Percentiles rank a stretch among this genome's conserved stretches.
Evolutionary conservation across 2,888 invertebrate species (phyloP).

Genomic region (Zele albiditarsus): DNA sequence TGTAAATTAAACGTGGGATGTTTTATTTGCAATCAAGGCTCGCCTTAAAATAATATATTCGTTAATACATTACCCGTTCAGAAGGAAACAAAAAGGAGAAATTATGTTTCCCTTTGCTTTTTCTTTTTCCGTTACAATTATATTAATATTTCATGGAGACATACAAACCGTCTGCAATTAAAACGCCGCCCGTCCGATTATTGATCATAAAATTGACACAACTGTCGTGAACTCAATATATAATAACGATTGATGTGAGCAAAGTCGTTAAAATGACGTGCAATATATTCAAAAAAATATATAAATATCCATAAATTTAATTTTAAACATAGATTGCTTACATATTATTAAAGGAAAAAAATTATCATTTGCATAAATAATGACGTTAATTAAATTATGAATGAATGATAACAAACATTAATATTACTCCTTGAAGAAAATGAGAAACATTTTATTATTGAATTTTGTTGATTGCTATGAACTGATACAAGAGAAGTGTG

Average conservation of each 20-base stretch:
- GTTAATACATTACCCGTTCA: background rate
- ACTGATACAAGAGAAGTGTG: background rate
- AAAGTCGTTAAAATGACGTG: background rate
- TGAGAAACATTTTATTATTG: background rate
- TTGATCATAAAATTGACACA: constrained; percentile 28
- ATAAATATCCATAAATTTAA: background rate
- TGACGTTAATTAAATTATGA: background rate
- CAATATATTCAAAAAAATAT: background rate
- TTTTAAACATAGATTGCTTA: background rate
- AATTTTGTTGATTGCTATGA: background rate
- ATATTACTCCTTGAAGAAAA: background rate
- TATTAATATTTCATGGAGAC: constrained; percentile 13
- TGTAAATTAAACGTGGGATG: background rate
- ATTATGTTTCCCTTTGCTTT: background rate
- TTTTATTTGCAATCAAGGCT: background rate
- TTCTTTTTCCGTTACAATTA: background rate
- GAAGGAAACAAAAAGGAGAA: background rate
- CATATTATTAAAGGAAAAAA: background rate
- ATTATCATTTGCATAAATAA: background rate
- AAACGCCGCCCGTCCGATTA: constrained; percentile 33
- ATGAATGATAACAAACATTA: background rate
- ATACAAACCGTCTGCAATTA: constrained; percentile 23
- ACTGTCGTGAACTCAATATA: background rate
- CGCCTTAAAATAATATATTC: background rate
- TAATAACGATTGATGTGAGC: background rate